Conservation (phyloP, 1,140 invertebrate genomes). For the Drosophila baimaii region DNA sequence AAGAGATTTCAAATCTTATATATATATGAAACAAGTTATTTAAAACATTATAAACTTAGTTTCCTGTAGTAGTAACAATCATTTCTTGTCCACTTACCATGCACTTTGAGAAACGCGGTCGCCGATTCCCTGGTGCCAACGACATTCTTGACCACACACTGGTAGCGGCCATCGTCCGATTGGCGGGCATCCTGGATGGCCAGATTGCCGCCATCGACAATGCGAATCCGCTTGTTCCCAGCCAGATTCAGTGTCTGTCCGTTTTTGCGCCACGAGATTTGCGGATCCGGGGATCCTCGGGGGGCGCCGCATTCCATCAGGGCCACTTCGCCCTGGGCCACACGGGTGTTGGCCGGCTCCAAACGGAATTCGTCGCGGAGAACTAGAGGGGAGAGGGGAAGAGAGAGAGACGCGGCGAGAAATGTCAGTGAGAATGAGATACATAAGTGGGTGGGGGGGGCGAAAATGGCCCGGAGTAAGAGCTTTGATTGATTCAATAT, state of each 20-base stretch:
- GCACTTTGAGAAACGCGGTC: constrained; percentile 90
- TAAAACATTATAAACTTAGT: background rate
- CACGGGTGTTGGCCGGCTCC: constrained; percentile 90
- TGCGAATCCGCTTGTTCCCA: constrained; percentile 87
- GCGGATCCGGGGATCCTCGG: constrained; percentile 93
- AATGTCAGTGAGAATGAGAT: constrained; percentile 4
- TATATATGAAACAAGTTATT: background rate
- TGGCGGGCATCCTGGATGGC: constrained; percentile 92
- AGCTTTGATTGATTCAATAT: constrained; percentile 82
- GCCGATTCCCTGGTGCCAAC: constrained; percentile 91
- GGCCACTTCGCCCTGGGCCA: constrained; percentile 93
- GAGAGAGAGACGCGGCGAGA: background rate
- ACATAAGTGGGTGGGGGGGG: background rate
- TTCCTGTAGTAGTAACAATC: background rate
- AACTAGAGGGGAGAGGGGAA: constrained; percentile 85
- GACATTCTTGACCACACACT: constrained; percentile 93
- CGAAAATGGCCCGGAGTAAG: constrained; percentile 38
- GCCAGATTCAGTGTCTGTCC: constrained; percentile 89
- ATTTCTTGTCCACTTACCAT: constrained; percentile 87
- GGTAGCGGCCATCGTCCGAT: constrained; percentile 92
- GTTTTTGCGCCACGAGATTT: constrained; percentile 93
- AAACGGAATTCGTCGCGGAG: constrained; percentile 93
- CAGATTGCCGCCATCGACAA: constrained; percentile 92
- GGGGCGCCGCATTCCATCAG: constrained; percentile 94
- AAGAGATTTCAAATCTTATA: background rate